Conservation (phyloP, 2,113 vertebrate species). For the Cyprinus carpio region DNA sequence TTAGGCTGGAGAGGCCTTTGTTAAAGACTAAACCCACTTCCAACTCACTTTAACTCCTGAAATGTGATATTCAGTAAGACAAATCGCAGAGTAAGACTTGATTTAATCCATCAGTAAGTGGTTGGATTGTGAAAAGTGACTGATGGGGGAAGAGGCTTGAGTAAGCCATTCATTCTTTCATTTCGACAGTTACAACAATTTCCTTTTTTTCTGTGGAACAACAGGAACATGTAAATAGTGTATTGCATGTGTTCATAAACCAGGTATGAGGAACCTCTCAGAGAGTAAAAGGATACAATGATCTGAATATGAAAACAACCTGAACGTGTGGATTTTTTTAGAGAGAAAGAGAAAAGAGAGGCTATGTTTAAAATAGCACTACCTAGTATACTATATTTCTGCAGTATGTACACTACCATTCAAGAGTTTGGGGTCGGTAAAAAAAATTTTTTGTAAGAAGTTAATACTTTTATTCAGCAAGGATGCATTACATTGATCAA, state of each 20-base stretch:
- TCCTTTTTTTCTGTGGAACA: neutral
- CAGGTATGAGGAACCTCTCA: neutral
- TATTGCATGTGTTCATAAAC: neutral
- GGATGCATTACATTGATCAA: neutral
- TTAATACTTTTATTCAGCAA: neutral
- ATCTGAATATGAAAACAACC: neutral
- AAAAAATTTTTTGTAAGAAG: neutral
- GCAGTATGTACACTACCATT: neutral
- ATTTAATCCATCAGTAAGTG: neutral
- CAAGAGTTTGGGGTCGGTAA: too few relatives aligned
- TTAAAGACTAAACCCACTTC: neutral
- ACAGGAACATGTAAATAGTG: neutral
- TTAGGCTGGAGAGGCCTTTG: neutral
- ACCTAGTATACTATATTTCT: neutral
- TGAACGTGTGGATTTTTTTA: neutral
- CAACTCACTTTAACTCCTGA: neutral
- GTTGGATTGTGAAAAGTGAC: neutral
- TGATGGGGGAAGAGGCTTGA: neutral
- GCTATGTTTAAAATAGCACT: too few relatives aligned
- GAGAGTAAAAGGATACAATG: too few relatives aligned
- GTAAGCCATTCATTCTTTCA: neutral
- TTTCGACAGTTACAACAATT: neutral
- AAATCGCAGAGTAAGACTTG: neutral
- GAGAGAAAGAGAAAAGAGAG: neutral
- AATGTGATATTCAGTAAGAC: neutral